Evolutionary conservation across 2,797 vertebrate species (phyloP), one percentile per base, ranked within the genome.

Genomic region (Chloroceryle amazona): DNA sequence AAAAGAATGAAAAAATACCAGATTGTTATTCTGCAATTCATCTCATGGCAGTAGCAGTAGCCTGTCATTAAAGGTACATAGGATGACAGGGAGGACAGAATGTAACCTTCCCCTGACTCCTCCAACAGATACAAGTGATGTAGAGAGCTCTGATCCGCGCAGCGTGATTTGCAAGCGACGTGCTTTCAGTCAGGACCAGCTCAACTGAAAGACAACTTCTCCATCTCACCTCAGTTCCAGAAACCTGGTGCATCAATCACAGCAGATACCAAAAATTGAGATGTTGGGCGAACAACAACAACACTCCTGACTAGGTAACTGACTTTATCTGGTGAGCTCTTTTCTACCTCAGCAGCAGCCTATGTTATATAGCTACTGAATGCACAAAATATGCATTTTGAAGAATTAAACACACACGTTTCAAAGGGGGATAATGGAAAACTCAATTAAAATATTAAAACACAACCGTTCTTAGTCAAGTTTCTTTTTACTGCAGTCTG

Each of bases 1-100:
- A 73, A 86, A 68, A 71, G 62, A 86, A 80, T 46, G 37, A 83
- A 51, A 87, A 54, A 92, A 46, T 33, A 76, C 68, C 76, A 91
- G 63, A 71, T 29, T 71, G 62, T 62, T 71, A 41, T 80, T 89
- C 68, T 51, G 60, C 86, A 81, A 82, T 42, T 46, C 61, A 39
- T 60, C 72, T 86, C 44, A 58, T 10, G 33, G 76, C 67, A 88
- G 68, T 11, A 58, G 42, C 72, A 76, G 61, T 8, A 61, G 84
- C 42, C 74, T 94, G 86, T 80, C 85, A 93, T 51, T 82, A 91
- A 80, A 88, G 71, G 83, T 73, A 92, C 65, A 60, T 20, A 86
- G 63, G 29, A 67, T 55, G 63, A 62, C 4, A 4, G 54, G 14
- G 44, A 65, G 79, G 67, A 86, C 51, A 68, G 78, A 78, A 47